Percentiles rank a stretch among this genome's conserved stretches.
These are phyloP conservation scores for Dicerorhinus sumatrensis DNA, from an alignment of 2,113 vertebrate species.

Conservation along the genomic window DNA sequence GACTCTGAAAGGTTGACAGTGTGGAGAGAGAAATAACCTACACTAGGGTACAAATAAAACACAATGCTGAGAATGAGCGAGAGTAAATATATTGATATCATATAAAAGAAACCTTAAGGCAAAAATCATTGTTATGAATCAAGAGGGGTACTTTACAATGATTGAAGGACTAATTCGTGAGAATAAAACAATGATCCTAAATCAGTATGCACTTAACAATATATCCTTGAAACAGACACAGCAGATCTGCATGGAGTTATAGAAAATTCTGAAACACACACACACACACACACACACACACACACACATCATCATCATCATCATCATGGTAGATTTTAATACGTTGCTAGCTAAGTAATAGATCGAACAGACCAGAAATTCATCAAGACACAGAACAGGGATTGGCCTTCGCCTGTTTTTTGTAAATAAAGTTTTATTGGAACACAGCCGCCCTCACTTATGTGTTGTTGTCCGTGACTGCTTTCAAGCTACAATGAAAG, in stretches of 20 bases:
- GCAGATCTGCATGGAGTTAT: not conserved
- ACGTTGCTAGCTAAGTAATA: rapidly evolving
- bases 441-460: rapidly evolving
- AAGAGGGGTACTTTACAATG: no score
- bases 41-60: rapidly evolving
- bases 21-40: not conserved
- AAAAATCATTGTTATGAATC: not conserved
- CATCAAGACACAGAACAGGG: not conserved
- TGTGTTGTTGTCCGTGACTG: rapidly evolving
- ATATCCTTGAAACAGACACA: rapidly evolving
- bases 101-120: rapidly evolving
- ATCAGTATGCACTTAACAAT: rapidly evolving
- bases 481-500: rapidly evolving
- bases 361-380: rapidly evolving
- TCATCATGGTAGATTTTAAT: rapidly evolving
- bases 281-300: not conserved
- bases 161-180: rapidly evolving
- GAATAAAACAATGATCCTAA: rapidly evolving
- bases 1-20: rapidly evolving
- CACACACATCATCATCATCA: no score
- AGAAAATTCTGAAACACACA: not conserved
- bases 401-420: rapidly evolving
- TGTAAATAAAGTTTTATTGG: not conserved
- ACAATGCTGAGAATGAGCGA: not conserved
- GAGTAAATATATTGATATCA: rapidly evolving